Evolutionary conservation across 2,113 vertebrate genomes (phyloP).

Genomic region (Cottus gobio): DNA sequence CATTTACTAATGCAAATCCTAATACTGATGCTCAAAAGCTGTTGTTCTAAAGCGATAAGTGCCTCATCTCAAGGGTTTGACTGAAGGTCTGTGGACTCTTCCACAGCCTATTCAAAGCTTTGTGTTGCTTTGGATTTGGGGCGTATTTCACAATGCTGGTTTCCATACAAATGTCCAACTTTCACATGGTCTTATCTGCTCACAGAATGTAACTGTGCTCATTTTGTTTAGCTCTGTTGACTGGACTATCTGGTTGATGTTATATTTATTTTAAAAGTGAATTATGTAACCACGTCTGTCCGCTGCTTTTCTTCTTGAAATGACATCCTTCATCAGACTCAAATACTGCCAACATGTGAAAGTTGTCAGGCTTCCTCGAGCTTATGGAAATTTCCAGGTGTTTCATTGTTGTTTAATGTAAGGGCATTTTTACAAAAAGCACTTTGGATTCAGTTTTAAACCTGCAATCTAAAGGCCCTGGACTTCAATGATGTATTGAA

Average conservation of each 20-base stretch:
- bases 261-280: neutral
- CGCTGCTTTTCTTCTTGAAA: constrained; percentile 30
- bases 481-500: constrained; percentile 65
- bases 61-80: constrained; percentile 59
- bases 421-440: constrained; percentile 62
- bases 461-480: constrained; percentile 76
- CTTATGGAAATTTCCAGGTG: constrained; percentile 77
- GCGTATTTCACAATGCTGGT: constrained; percentile 79
- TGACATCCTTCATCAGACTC: constrained; percentile 44
- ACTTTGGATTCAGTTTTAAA: constrained; percentile 78
- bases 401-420: constrained; percentile 62
- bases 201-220: constrained; percentile 26
- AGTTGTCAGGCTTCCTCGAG: constrained; percentile 75
- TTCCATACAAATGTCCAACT: constrained; percentile 67
- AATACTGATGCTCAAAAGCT: constrained; percentile 56
- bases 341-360: constrained; percentile 77
- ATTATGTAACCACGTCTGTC: constrained; percentile 29
- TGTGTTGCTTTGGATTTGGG: constrained; percentile 74
- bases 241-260: constrained; percentile 28
- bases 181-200: constrained; percentile 75
- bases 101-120: constrained; percentile 74
- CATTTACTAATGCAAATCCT: constrained; percentile 74
- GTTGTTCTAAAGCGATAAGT: constrained; percentile 43
- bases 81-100: constrained; percentile 60
- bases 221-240: constrained; percentile 29